Percentiles rank a stretch among this genome's conserved stretches.
phyloP scores from a whole-genome alignment of 2,113 vertebrate genomes.

The Hiodon alosoides region DNA sequence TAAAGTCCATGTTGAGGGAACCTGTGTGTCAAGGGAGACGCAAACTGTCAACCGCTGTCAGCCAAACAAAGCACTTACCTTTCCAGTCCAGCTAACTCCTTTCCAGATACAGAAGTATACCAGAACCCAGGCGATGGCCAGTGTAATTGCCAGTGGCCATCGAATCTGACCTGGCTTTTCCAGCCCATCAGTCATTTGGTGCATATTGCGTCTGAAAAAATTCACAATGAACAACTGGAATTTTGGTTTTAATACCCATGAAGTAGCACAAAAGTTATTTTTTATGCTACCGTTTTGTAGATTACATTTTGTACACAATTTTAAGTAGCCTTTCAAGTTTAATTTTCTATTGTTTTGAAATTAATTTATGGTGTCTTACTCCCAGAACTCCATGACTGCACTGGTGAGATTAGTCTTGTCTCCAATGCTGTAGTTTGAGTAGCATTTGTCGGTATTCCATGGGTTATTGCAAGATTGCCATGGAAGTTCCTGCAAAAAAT shows the following conservation, averaged over 20 bases:
- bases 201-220: constrained; percentile 85
- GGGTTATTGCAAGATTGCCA: constrained; percentile 91
- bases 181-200: constrained; percentile 92
- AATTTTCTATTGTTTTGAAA: neutral
- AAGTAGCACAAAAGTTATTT: neutral
- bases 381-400: constrained; percentile 92
- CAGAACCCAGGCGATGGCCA: constrained; percentile 93
- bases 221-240: constrained; percentile 43
- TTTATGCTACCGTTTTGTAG: constrained; percentile 20
- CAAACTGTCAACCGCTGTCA: neutral
- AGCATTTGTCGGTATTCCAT: constrained; percentile 95
- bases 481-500: constrained; percentile 71
- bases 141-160: constrained; percentile 85
- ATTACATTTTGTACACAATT: neutral
- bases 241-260: constrained; percentile 19
- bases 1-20: neutral
- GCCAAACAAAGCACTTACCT: constrained; percentile 71
- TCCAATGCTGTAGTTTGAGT: constrained; percentile 82
- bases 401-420: constrained; percentile 94
- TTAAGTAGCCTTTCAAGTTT: neutral
- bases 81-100: constrained; percentile 97
- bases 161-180: constrained; percentile 94
- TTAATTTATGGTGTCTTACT: constrained; percentile 69
- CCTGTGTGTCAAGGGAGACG: neutral
- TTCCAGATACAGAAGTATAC: constrained; percentile 99